Conservation (phyloP, 2,888 invertebrate genomes). For the Drepanosiphum platanoidis region DNA sequence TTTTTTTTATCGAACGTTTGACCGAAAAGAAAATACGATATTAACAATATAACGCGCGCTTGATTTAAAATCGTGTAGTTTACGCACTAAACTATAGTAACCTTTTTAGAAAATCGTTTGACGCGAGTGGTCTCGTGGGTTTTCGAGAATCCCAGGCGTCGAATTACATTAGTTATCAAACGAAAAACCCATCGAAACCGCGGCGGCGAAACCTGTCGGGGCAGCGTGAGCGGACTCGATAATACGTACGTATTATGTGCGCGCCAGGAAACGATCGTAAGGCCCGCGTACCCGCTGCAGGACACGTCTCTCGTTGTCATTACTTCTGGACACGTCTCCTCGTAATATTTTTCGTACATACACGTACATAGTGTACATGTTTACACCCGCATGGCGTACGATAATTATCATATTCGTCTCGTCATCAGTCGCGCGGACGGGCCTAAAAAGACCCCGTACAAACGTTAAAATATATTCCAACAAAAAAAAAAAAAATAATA, state of each 20-base stretch:
- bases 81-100: not conserved
- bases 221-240: not conserved
- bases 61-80: not conserved
- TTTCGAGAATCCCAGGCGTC: conserved; percentile 10
- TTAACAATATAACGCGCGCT: too few relatives aligned
- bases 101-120: not conserved
- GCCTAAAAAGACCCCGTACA: not conserved
- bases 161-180: not conserved
- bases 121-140: not conserved
- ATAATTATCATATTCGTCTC: not conserved
- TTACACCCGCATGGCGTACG: conserved; percentile 6
- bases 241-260: not conserved
- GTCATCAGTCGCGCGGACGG: not conserved
- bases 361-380: too few relatives aligned
- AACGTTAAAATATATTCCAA: too few relatives aligned
- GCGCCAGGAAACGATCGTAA: not conserved
- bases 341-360: too few relatives aligned
- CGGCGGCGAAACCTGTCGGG: conserved; percentile 17
- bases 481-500: too few relatives aligned
- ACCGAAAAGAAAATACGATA: too few relatives aligned
- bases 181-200: not conserved
- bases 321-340: too few relatives aligned
- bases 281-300: not conserved
- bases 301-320: not conserved
- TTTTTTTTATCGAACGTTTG: too few relatives aligned